These are phyloP conservation scores for Parnassius glacialis DNA, from an alignment of 2,888 invertebrate species.

Conservation along the genomic window DNA sequence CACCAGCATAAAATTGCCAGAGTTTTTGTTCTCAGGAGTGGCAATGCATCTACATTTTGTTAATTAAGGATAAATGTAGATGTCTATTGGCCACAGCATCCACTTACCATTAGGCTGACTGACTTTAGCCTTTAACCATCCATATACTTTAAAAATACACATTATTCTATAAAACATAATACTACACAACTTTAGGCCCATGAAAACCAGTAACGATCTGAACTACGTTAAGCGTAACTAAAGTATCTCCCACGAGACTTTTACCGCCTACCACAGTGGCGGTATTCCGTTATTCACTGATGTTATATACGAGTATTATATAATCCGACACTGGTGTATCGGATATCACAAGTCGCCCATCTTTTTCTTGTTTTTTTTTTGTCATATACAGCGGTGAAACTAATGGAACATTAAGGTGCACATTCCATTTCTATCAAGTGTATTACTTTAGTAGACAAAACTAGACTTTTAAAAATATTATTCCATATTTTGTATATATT, in stretches of 20 bases:
- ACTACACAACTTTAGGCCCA: too few relatives aligned
- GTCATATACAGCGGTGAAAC: slow-evolving; percentile 2
- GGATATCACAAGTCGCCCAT: slow-evolving; percentile 45
- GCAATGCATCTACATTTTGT: too few relatives aligned
- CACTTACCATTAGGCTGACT: too few relatives aligned
- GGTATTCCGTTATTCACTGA: slow-evolving; percentile 52
- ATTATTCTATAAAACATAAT: too few relatives aligned
- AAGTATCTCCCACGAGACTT: slow-evolving; percentile 56
- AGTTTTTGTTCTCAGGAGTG: too few relatives aligned
- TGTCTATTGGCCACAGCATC: too few relatives aligned
- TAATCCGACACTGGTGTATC: slow-evolving; percentile 46
- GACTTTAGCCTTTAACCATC: too few relatives aligned
- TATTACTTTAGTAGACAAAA: neutral
- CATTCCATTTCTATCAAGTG: neutral
- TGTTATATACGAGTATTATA: slow-evolving; percentile 53
- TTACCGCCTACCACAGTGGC: slow-evolving; percentile 66
- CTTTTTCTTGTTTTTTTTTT: slow-evolving; percentile 27
- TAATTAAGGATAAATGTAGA: too few relatives aligned
- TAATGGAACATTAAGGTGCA: neutral
- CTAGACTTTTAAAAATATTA: neutral
- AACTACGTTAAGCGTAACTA: slow-evolving; percentile 35
- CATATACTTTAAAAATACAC: too few relatives aligned
- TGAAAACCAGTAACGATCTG: slow-evolving; percentile 7
- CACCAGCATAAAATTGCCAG: too few relatives aligned
- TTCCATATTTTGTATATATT: neutral